phyloP scores from a whole-genome alignment of 2,888 invertebrate species.

The Calephelis perditalis region DNA sequence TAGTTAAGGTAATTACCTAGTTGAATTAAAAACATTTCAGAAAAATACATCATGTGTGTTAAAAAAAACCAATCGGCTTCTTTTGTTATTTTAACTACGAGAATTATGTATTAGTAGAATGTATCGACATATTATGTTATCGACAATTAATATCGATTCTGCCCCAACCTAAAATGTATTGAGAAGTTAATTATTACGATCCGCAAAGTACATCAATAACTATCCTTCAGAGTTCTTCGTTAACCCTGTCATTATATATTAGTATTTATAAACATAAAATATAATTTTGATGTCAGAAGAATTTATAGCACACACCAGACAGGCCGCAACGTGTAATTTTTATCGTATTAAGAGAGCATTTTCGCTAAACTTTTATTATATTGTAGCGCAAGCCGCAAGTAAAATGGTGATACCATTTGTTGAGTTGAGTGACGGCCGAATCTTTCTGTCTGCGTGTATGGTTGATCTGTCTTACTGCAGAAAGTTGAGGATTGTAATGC shows the following conservation, averaged over 20 bases:
- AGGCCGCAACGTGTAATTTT: constrained; percentile 46
- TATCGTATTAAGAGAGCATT: constrained; percentile 45
- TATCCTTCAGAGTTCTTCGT: constrained; percentile 27
- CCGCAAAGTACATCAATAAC: constrained; percentile 29
- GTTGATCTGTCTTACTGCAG: neutral
- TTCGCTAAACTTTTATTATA: constrained; percentile 43
- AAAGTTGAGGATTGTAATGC: too few species aligned
- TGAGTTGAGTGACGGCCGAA: neutral
- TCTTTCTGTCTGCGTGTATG: neutral
- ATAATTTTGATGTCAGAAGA: constrained; percentile 50
- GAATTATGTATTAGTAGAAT: too few species aligned
- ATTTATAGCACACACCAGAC: constrained; percentile 44
- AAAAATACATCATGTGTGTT: too few species aligned
- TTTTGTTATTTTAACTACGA: too few species aligned
- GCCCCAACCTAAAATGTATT: constrained; percentile 1
- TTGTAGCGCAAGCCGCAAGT: constrained; percentile 20
- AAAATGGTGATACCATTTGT: neutral
- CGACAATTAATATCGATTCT: constrained; percentile 2
- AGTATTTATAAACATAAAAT: constrained; percentile 61
- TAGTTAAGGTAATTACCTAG: too few species aligned
- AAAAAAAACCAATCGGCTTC: too few species aligned
- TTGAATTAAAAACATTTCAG: too few species aligned
- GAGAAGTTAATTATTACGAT: constrained; percentile 9
- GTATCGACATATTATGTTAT: too few species aligned
- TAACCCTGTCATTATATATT: constrained; percentile 48